phyloP scores from a whole-genome alignment of 1,140 invertebrate species.

The Mercenaria mercenaria region DNA sequence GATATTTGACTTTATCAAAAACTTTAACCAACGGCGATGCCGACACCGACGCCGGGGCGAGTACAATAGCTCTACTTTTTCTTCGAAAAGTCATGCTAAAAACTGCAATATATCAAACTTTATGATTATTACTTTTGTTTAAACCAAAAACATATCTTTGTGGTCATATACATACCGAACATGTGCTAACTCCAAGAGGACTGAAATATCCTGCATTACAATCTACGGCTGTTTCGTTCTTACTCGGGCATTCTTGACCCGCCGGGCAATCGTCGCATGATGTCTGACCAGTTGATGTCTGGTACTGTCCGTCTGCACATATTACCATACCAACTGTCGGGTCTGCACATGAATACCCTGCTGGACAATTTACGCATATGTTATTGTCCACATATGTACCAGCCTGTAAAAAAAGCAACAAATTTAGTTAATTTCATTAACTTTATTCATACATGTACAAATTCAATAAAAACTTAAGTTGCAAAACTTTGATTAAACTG shows the following conservation, averaged over 20 bases:
- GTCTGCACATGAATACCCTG: constrained; percentile 78
- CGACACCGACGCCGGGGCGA: too few relatives aligned
- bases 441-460: neutral
- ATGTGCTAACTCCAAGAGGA: constrained; percentile 73
- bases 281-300: constrained; percentile 73
- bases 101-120: too few relatives aligned
- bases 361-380: constrained; percentile 75
- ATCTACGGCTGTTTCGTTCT: constrained; percentile 71
- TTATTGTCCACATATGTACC: constrained; percentile 81
- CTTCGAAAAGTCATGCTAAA: too few relatives aligned
- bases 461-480: too few relatives aligned
- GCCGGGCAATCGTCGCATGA: constrained; percentile 80
- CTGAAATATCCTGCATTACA: constrained; percentile 82
- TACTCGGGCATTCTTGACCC: constrained; percentile 78
- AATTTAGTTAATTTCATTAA: too few relatives aligned
- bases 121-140: too few relatives aligned
- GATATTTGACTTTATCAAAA: too few relatives aligned
- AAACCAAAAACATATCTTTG: too few relatives aligned
- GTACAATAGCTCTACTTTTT: too few relatives aligned
- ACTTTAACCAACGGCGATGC: too few relatives aligned
- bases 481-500: too few relatives aligned
- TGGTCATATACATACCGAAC: constrained; percentile 77
- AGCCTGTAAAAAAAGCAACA: constrained; percentile 73
- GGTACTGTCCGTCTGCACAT: constrained; percentile 80
- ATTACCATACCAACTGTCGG: constrained; percentile 68